Percentiles rank a stretch among this genome's conserved stretches.
Evolutionary conservation across 2,797 vertebrate species (phyloP).

Genomic region (Bucorvus abyssinicus): DNA sequence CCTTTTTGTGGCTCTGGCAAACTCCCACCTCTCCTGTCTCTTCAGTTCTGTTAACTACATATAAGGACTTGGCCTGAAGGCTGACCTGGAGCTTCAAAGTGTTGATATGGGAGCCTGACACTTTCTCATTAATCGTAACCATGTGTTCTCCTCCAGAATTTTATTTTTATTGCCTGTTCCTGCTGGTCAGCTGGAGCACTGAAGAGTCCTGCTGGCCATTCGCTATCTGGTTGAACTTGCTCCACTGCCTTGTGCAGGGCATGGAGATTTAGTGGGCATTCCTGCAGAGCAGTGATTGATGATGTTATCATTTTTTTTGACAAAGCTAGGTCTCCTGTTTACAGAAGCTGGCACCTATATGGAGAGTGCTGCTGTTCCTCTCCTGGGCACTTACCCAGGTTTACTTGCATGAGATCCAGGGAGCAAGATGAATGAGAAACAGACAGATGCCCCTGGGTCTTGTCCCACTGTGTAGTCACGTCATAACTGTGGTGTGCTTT

Average conservation of each 20-base stretch:
- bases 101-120: not conserved
- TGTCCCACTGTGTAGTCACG: conserved; percentile 38
- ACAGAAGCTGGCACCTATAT: not conserved
- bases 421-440: not conserved
- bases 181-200: not conserved
- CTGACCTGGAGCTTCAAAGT: not conserved
- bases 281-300: not conserved
- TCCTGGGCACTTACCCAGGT: not conserved
- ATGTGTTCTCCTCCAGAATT: not conserved
- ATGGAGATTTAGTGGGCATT: not conserved
- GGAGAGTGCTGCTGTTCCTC: not conserved
- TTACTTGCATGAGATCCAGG: not conserved
- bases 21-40: not conserved
- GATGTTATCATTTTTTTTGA: not conserved
- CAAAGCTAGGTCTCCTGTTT: not conserved
- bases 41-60: not conserved
- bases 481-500: not conserved
- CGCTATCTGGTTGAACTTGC: not conserved
- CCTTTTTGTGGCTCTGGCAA: not conserved
- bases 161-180: not conserved
- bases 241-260: rapidly evolving
- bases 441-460: conserved; percentile 9
- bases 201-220: not conserved
- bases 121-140: not conserved
- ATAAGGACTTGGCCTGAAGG: not conserved